phyloP scores from a whole-genome alignment of 2,797 vertebrate genomes.

The Synaphobranchus kaupii region DNA sequence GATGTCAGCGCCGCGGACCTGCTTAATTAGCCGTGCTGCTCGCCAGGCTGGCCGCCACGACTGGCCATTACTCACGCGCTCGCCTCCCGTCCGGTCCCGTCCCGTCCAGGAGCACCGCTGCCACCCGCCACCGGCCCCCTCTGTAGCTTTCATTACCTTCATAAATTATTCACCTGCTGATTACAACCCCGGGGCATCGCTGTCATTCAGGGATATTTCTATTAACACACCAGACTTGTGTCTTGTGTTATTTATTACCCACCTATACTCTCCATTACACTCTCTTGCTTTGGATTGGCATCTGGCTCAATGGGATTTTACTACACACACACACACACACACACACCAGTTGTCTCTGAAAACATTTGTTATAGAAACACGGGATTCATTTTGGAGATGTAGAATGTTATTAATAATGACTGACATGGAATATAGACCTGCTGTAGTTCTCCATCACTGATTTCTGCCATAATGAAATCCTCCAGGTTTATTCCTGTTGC shows the following conservation, averaged over 20 bases:
- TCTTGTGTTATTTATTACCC: constrained; percentile 56
- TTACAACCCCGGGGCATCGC: constrained; percentile 49
- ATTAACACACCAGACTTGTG: constrained; percentile 49
- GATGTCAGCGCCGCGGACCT: constrained; percentile 22
- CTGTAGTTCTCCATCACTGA: neutral
- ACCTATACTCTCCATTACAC: constrained; percentile 40
- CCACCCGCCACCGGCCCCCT: constrained; percentile 17
- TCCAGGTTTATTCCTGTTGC: neutral
- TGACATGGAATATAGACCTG: neutral
- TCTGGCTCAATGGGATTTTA: neutral
- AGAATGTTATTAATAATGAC: neutral
- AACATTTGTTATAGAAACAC: neutral
- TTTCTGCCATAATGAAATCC: neutral
- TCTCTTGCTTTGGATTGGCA: neutral
- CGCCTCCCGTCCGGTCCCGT: neutral
- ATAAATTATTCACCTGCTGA: constrained; percentile 70
- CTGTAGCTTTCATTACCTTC: constrained; percentile 61
- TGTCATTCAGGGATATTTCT: constrained; percentile 51
- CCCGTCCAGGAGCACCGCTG: neutral
- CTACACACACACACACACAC: no score
- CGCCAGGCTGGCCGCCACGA: constrained; percentile 7
- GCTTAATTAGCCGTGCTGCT: constrained; percentile 28
- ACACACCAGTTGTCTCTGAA: neutral
- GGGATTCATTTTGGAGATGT: neutral
- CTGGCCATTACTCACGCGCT: constrained; percentile 35